Evolutionary conservation across 92 coral and sea anemone genomes (phyloP), one percentile per base, ranked within the genome.

Genomic region (Zoanthus gigantus): DNA sequence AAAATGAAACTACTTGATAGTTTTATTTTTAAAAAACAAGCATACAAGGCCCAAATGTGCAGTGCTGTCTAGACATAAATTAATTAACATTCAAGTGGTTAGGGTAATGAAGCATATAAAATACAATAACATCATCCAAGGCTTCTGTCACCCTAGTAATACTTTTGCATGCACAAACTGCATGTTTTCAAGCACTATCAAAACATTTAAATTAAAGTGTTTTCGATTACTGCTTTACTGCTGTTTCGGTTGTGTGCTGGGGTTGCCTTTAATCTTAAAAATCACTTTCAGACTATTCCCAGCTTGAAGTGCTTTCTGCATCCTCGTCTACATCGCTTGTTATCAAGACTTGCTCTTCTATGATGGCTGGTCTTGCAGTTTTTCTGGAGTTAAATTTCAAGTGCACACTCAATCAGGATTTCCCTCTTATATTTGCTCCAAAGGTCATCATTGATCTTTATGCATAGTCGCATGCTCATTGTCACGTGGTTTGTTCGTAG

Each of bases 351-450:
- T 72, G 77, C 23, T 72, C 77, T 28, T 76, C 67, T 4, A 66
- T 54, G 66, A 29, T 29, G 66, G 82, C 44, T 3, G 45, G 82
- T 76, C 67, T 53, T 53, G 82, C 66, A 78, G 37, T 78, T 63
- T 87, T 87, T 87, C 52, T 87, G 56, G 90, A 77, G 85, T 68
- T 78, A 66, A 52, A 87, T 87, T 9, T 87, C 77, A 66, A 78
- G 90, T 37, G 90, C 90, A 10, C 54, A 78, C 50, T 87, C 90
- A 16, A 87, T 67, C 65, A 87, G 71, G 45, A 23, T 47, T 67
- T 77, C 85, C 85, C 74, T 77, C 65, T 87, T 85, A 9, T 87
- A 78, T 65, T 87, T 78, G 68, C 90, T 87, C 85, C 90, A 87
- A 46, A 87, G 77, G 17, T 77, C 67, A 44, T 77, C 90, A 53